These are phyloP conservation scores for Paramuricea clavata DNA, from an alignment of 92 coral and sea anemone genomes.

Conservation along the genomic window DNA sequence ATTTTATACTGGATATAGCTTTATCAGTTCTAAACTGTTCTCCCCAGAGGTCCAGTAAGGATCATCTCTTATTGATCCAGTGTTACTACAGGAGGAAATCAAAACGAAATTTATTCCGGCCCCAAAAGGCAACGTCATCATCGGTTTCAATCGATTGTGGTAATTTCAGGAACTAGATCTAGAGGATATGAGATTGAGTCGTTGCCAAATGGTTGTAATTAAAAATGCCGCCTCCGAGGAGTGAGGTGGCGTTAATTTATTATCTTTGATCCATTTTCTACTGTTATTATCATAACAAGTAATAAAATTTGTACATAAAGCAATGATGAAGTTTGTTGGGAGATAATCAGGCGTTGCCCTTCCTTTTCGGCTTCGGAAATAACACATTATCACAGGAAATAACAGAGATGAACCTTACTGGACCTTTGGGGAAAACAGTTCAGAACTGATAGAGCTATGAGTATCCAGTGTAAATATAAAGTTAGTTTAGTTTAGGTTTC, in stretches of 20 bases:
- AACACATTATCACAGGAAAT: background rate
- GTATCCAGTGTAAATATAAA: no score
- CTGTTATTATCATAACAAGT: background rate
- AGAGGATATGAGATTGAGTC: background rate
- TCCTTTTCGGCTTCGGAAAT: background rate
- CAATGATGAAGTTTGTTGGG: background rate
- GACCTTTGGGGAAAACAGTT: background rate
- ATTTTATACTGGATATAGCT: background rate
- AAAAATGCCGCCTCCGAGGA: background rate
- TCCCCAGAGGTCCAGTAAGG: no score
- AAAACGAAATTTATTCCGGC: no score
- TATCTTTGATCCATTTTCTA: background rate
- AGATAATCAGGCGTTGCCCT: background rate
- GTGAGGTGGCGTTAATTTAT: background rate
- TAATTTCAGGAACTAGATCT: no score
- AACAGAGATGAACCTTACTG: background rate
- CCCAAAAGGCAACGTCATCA: no score
- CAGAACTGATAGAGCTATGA: background rate
- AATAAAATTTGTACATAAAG: background rate
- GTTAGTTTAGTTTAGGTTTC: no score
- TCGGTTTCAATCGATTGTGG: no score
- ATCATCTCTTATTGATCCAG: no score
- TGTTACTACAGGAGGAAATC: no score
- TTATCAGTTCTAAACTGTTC: background rate
- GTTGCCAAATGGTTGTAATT: background rate